Base-by-base conservation (phyloP, 2,113 vertebrate genomes). In the Hypanus sabinus region DNA sequence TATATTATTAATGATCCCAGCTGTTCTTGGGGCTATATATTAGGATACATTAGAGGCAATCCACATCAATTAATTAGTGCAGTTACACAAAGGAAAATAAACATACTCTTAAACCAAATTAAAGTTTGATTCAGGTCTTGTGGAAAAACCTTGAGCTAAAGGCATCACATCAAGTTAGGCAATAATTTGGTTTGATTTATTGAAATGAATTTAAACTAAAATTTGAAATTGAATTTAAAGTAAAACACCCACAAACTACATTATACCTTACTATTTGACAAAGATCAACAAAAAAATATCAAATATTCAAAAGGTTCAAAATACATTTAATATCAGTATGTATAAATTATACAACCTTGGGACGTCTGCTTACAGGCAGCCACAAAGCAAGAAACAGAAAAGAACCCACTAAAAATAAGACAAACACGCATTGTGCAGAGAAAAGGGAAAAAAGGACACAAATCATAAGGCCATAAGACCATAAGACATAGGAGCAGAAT, bases 221-320 rank as follows among this genome's bases (percentile, higher is more conserved):
- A 73, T 46, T 46, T 46, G 46, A 46, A 46, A 46, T 46, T n/a
- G 0, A 0, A 62, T 62, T 88, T 30, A 88, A 88, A 65, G 12
- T 30, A 85, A 65, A 60, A 73, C 36, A 68, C 68, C 65, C 38
- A 22, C 65, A 70, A 27, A 94, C 94, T 94, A 94, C 85, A 94
- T 65, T 92, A 73, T 94, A 71, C 92, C 95, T 95, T 80, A 38
- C 93, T 95, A 95, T 95, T 94, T 94, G 77, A 93, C 90, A 94
- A 95, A 96, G 76, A 94, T 79, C 87, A 94, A 95, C 94, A 96
- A 95, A 77, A 95, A 95, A 95, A 93, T 94, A 94, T 94, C 95
- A 62, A 94, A 79, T 94, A 81, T 46, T 46, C 46, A 46, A 1
- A 46, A 3, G 46, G 4, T 46, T 46, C 46, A 46, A 46, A 46